phyloP scores from a whole-genome alignment of 2,888 invertebrate species.

The Trilocha varians region DNA sequence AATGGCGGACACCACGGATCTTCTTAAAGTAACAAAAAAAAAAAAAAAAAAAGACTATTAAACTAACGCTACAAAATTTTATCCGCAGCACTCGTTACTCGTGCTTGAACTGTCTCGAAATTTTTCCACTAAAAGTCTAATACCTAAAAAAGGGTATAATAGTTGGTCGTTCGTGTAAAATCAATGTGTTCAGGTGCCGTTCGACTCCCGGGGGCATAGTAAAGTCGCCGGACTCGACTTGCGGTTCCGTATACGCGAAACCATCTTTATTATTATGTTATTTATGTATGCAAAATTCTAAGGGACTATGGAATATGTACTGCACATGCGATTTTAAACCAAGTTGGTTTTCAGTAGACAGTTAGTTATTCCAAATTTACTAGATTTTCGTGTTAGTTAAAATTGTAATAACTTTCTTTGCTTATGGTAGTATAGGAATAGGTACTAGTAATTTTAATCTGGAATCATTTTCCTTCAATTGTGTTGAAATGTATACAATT shows the following conservation, averaged over 20 bases:
- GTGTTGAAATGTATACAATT: too few species aligned
- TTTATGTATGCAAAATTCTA: conserved; percentile 5
- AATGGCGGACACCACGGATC: too few species aligned
- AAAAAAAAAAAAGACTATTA: too few species aligned
- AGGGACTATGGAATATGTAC: background rate
- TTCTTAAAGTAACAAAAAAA: too few species aligned
- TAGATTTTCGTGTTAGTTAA: too few species aligned
- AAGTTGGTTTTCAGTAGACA: background rate
- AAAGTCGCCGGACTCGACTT: conserved; percentile 29
- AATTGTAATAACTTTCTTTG: too few species aligned
- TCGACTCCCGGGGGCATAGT: conserved; percentile 31
- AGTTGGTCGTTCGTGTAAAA: conserved; percentile 21
- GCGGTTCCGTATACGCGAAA: conserved; percentile 15
- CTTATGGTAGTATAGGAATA: too few species aligned
- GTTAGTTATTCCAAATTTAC: too few species aligned
- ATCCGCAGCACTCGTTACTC: background rate
- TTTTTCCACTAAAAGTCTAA: background rate
- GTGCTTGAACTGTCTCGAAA: background rate
- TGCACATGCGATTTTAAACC: background rate
- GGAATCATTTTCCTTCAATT: too few species aligned
- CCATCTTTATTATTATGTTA: conserved; percentile 5
- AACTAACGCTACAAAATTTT: background rate
- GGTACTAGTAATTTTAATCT: too few species aligned
- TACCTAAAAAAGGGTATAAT: background rate
- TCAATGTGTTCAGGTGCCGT: conserved; percentile 33